These are phyloP conservation scores for Callimorpha dominula DNA, from an alignment of 2,888 invertebrate genomes.

Conservation along the genomic window DNA sequence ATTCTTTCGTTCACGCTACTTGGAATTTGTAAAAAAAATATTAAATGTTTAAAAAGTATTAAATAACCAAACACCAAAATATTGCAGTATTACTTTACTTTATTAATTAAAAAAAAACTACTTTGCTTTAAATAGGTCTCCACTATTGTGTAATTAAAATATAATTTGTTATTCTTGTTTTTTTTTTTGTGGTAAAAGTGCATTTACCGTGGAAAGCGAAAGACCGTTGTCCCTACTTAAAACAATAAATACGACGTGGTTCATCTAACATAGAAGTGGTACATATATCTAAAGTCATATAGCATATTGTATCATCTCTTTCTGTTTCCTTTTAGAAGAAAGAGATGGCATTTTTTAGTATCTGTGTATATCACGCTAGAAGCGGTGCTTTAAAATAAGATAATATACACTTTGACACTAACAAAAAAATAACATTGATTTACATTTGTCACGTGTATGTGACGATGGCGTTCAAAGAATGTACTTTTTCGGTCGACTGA, in stretches of 20 bases:
- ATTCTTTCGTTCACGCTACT: neutral
- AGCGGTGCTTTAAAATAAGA: neutral
- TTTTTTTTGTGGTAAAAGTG: constrained; percentile 27
- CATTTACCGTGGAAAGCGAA: constrained; percentile 33
- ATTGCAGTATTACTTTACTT: constrained; percentile 2
- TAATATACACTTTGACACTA: too few relatives aligned
- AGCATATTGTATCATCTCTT: neutral
- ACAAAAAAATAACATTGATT: neutral
- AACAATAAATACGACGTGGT: constrained; percentile 5
- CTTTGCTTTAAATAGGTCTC: constrained; percentile 5
- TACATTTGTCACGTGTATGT: neutral
- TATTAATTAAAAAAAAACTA: neutral
- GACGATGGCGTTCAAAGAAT: neutral
- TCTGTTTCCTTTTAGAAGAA: neutral
- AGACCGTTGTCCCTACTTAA: constrained; percentile 36
- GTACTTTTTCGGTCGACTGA: neutral
- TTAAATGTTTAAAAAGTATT: neutral
- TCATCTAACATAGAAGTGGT: constrained; percentile 20
- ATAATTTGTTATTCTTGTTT: neutral
- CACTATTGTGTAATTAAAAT: neutral
- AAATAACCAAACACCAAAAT: constrained; percentile 26
- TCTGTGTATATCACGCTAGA: neutral
- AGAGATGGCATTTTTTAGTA: neutral
- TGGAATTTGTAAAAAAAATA: neutral
- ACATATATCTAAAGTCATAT: neutral